phyloP scores from a whole-genome alignment of 2,113 vertebrate species.

The Pagrus major region DNA sequence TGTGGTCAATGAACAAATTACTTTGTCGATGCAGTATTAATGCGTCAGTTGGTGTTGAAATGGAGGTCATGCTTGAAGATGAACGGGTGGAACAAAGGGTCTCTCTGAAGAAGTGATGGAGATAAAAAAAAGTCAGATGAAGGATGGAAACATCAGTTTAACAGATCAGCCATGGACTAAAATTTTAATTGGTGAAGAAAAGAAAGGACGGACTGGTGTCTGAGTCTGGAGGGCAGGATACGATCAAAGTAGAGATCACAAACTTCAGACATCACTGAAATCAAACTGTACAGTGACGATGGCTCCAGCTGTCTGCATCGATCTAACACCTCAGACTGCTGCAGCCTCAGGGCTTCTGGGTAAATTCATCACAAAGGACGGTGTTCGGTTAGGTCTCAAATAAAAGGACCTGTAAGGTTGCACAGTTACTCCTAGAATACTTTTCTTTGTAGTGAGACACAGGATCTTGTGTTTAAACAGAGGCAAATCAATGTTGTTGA shows the following conservation, averaged over 20 bases:
- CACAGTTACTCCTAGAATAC: too few relatives aligned
- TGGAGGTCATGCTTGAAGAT: neutral
- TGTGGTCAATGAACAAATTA: neutral
- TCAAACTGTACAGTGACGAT: neutral
- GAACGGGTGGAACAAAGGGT: neutral
- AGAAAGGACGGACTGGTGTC: neutral
- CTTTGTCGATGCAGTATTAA: neutral
- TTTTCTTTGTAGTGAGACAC: too few relatives aligned
- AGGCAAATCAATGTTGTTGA: neutral
- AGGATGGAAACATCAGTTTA: neutral
- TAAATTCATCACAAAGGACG: neutral
- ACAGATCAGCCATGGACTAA: neutral
- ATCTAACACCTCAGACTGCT: neutral
- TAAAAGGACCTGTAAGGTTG: too few relatives aligned
- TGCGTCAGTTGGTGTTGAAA: neutral
- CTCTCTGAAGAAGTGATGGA: neutral
- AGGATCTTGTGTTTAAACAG: too few relatives aligned
- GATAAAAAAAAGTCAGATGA: neutral
- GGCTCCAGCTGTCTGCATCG: neutral
- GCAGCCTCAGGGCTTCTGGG: neutral
- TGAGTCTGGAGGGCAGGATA: neutral
- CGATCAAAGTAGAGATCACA: neutral
- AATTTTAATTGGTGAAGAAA: neutral
- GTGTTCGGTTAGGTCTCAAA: neutral
- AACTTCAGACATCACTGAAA: neutral